Base-by-base conservation (phyloP, 2,888 invertebrate species). In the Thymelicus sylvestris region DNA sequence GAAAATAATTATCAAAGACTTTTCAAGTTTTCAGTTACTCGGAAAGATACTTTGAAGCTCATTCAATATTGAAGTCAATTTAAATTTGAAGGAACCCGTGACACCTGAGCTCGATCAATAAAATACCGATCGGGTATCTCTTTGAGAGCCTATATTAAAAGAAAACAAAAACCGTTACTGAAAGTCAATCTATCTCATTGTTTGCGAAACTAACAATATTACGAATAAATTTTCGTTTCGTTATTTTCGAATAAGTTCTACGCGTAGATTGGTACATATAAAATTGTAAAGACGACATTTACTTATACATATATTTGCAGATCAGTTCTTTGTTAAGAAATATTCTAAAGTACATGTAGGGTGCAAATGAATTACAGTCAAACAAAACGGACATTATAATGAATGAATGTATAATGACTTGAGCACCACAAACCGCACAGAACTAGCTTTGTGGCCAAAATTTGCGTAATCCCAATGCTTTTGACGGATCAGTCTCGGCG, bases 91-190 rank as follows among this genome's bases (percentile, higher is more conserved):
- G 50, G 38, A 61, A 60, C 48, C 38, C 67, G 47, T 12, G 7
- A 19, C 67, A 67, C 67, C 67, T 67, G 66, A 59, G 67, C 67
- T 2, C 67, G 50, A 13, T 19, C 39, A 41, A 50, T 50, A 48
- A 57, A 50, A 61, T 67, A 67, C 59, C 60, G 67, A 67, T 67
- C 50, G 60, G 13, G 48, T 39, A 67, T 60, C 67, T 41, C 39
- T 50, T 67, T 67, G 48, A 24, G 44, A 67, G 59, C 44, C 48
- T 41, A 31, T 59, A 67, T 67, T 60, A 47, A 67, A 67, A 60
- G 66, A 66, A 57, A 66, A 67, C 48, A 59, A 60, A 48, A 59
- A 47, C 47, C 52, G 15, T 19, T 52, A 15, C 52, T 10, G 24
- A 55, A 50, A 24, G 7, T 24, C 55, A 55, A 24, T 52, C 10